These are phyloP conservation scores for Pollenia angustigena DNA, from an alignment of 2,888 invertebrate genomes.

Conservation along the genomic window DNA sequence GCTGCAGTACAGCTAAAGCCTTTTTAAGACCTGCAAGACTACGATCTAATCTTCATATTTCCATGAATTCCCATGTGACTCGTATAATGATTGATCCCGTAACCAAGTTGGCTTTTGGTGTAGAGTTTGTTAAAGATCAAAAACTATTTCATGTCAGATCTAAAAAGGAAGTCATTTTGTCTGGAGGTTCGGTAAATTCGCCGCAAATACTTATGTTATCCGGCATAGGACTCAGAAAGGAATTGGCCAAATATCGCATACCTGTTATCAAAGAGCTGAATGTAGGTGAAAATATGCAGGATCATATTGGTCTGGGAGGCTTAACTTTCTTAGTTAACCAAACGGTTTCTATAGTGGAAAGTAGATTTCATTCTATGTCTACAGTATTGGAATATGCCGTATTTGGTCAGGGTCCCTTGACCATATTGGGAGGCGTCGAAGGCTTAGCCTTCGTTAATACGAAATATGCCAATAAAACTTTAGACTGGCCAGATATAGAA, in stretches of 20 bases:
- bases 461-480: conserved; percentile 90
- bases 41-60: conserved; percentile 92
- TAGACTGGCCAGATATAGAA: conserved; percentile 95
- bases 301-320: conserved; percentile 94
- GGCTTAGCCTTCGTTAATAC: conserved; percentile 95
- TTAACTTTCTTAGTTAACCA: conserved; percentile 92
- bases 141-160: conserved; percentile 90
- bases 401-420: conserved; percentile 92
- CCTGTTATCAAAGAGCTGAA: conserved; percentile 91
- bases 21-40: conserved; percentile 92
- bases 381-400: conserved; percentile 93
- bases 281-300: conserved; percentile 95
- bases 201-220: conserved; percentile 97
- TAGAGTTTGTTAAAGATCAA: conserved; percentile 91
- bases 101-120: conserved; percentile 91
- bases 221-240: conserved; percentile 91
- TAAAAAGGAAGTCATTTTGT: conserved; percentile 93
- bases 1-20: conserved; percentile 95
- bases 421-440: conserved; percentile 95
- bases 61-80: conserved; percentile 92
- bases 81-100: conserved; percentile 90
- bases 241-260: conserved; percentile 90
- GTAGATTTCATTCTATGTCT: conserved; percentile 91
- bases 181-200: conserved; percentile 96
- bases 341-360: conserved; percentile 91